A percentile compares a stretch with the other conserved stretches of the same genome.
These are phyloP conservation scores for Ctenicera cuprea DNA, from an alignment of 2,888 invertebrate species.

Conservation along the genomic window DNA sequence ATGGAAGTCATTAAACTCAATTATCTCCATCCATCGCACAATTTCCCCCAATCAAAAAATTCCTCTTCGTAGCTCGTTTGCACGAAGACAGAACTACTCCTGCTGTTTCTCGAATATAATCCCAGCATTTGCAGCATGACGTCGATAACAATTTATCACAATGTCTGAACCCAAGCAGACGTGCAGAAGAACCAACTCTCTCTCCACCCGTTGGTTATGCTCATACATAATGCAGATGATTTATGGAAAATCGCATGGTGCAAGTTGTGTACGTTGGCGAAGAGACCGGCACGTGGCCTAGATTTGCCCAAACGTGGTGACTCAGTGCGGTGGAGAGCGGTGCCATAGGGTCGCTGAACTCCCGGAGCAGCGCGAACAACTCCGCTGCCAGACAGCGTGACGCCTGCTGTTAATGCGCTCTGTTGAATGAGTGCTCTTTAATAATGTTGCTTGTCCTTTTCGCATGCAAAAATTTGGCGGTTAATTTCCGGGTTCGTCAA, in stretches of 20 bases:
- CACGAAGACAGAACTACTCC: slow-evolving; percentile 25
- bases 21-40: background rate
- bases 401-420: slow-evolving; percentile 59
- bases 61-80: slow-evolving; percentile 4
- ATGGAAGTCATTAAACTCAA: slow-evolving; percentile 4
- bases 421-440: slow-evolving; percentile 47
- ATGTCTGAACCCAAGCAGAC: slow-evolving; percentile 25
- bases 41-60: too few relatives aligned
- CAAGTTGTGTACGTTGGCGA: slow-evolving; percentile 44
- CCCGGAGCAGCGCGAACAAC: slow-evolving; percentile 55
- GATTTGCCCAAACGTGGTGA: slow-evolving; percentile 48
- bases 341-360: slow-evolving; percentile 63
- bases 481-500: too few relatives aligned
- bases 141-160: slow-evolving; percentile 35
- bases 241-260: slow-evolving; percentile 30
- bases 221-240: slow-evolving; percentile 30
- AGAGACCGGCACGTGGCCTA: slow-evolving; percentile 51
- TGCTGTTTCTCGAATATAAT: slow-evolving; percentile 32
- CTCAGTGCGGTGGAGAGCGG: slow-evolving; percentile 59
- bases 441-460: slow-evolving; percentile 29
- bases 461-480: background rate
- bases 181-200: slow-evolving; percentile 1
- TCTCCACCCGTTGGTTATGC: slow-evolving; percentile 6
- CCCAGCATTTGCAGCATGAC: slow-evolving; percentile 24
- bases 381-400: slow-evolving; percentile 65